Conservation (phyloP, 2,888 invertebrate genomes). For the Conus canariensis region DNA sequence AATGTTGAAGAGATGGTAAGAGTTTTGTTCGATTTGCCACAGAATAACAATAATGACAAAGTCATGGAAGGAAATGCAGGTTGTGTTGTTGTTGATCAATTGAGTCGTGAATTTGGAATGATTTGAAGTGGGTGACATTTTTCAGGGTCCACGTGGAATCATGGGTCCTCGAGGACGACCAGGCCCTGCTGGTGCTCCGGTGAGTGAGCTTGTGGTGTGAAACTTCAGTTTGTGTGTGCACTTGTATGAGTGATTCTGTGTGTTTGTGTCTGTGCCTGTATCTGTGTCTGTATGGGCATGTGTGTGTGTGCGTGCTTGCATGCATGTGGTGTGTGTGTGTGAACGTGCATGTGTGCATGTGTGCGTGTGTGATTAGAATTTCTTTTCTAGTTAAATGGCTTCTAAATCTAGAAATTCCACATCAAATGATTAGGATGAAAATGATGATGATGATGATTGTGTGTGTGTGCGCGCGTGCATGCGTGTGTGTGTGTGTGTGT, state of each 20-base stretch:
- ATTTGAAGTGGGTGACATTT: neutral
- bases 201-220: slow-evolving; percentile 54
- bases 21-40: too few species aligned
- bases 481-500: neutral
- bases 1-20: too few species aligned
- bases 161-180: slow-evolving; percentile 89
- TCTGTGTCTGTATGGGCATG: neutral
- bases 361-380: too few species aligned
- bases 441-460: too few species aligned
- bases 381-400: too few species aligned
- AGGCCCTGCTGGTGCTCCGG: slow-evolving; percentile 88
- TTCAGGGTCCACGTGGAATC: slow-evolving; percentile 90
- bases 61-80: neutral
- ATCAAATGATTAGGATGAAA: too few species aligned
- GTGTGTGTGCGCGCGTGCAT: too few species aligned
- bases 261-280: neutral
- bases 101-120: neutral
- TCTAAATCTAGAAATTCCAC: too few species aligned
- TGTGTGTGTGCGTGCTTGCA: neutral
- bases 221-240: neutral
- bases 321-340: neutral
- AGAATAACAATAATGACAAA: too few species aligned
- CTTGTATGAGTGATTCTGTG: neutral
- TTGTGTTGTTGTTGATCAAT: neutral
- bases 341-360: neutral